Conservation (phyloP, 2,797 vertebrate species). For the Hipposideros larvatus region DNA sequence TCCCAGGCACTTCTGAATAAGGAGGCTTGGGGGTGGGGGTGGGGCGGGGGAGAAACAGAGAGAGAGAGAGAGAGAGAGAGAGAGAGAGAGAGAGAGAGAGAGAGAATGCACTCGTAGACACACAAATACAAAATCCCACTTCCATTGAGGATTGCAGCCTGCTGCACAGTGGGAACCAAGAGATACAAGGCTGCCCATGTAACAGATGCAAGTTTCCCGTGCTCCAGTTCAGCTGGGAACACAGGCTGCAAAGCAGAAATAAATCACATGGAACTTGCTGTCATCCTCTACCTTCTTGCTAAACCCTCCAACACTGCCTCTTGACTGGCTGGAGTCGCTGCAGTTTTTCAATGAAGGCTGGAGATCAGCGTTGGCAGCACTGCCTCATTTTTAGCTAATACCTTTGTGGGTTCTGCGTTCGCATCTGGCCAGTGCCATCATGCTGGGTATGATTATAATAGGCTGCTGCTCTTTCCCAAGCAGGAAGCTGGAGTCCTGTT, state of each 20-base stretch:
- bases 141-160: slow-evolving; percentile 71
- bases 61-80: neutral
- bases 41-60: neutral
- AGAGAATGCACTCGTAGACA: neutral
- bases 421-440: slow-evolving; percentile 90
- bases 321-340: slow-evolving; percentile 86
- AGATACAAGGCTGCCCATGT: slow-evolving; percentile 84
- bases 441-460: slow-evolving; percentile 89
- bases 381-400: slow-evolving; percentile 92
- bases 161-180: slow-evolving; percentile 78
- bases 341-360: slow-evolving; percentile 90
- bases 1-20: neutral
- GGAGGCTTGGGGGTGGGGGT: neutral
- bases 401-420: slow-evolving; percentile 89
- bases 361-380: slow-evolving; percentile 86
- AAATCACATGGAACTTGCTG: slow-evolving; percentile 93
- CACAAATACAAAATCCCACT: neutral
- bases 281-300: slow-evolving; percentile 89
- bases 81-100: neutral
- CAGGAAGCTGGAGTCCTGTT: slow-evolving; percentile 85
- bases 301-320: slow-evolving; percentile 84
- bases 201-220: slow-evolving; percentile 95
- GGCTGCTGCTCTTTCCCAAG: slow-evolving; percentile 89
- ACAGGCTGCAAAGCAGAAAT: slow-evolving; percentile 88
- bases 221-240: slow-evolving; percentile 89